Evolutionary conservation across 2,113 vertebrate species (phyloP), one percentile per base, ranked within the genome.

Genomic region (Megaleporinus macrocephalus): DNA sequence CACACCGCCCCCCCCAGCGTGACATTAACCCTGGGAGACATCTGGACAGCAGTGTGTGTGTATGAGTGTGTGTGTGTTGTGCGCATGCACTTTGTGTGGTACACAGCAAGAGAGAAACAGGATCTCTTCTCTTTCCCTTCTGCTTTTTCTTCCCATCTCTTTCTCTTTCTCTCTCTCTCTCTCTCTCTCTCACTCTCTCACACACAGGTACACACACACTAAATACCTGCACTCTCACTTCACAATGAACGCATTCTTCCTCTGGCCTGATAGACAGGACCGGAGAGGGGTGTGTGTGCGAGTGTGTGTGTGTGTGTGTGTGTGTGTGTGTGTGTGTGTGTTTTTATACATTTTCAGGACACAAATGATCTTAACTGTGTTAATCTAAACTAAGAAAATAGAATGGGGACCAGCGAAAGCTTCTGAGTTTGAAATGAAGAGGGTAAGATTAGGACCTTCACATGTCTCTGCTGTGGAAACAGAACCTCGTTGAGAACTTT

Each of bases 21-120:
- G 81, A 86, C 68, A 73, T 83, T 86, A 83, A 83, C 85, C 81
- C 81, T 73, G 51, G 83, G 57, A 78, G 78, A 86, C 85, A 86
- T 83, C 85, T 86, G 85, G 81, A 73, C 44, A 69, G n/a, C 66
- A 73, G n/a, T 80, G 41, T 80, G 47, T 75, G 73, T 61, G 71
- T 82, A 74, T 69, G 69, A 72, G 80, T 82, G 71, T 78, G 73
- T 80, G 30, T 81, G 93, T 95, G 93, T 93, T 65, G 69, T 33
- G 70, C 71, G 47, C 69, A 29, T 41, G 69, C 33, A 11, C 57
- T 73, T n/a, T 76, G 30, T 82, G 73, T 82, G 61, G 4, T 78
- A 53, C 26, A 78, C 51, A 70, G 75, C 68, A 33, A 78, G 29
- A 83, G 41, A 74, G 85, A 86, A 86, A 86, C 81, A 86, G 81